These are phyloP conservation scores for Ctenosaura bakeri DNA, from an alignment of 2,797 vertebrate species.

Conservation along the genomic window DNA sequence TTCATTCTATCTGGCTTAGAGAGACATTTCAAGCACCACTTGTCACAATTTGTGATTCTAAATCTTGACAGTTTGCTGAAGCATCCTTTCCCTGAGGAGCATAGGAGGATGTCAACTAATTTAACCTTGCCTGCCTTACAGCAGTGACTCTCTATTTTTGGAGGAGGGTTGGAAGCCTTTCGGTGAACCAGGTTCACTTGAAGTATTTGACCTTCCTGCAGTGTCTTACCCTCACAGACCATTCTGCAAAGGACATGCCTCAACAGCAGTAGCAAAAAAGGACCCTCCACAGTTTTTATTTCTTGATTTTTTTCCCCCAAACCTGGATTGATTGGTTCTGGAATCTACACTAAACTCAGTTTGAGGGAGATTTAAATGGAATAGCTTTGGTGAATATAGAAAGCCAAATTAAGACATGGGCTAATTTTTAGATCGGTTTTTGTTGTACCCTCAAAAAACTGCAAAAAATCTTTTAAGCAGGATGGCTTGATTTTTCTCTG, in stretches of 20 bases:
- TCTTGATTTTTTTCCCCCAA: neutral
- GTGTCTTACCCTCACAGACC: neutral
- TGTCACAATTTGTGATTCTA: slow-evolving; percentile 46
- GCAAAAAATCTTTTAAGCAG: neutral
- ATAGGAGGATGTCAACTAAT: slow-evolving; percentile 32
- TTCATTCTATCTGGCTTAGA: slow-evolving; percentile 47
- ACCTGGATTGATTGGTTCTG: neutral
- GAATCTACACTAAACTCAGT: neutral
- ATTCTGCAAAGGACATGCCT: neutral
- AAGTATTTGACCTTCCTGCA: slow-evolving; percentile 11
- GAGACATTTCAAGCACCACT: slow-evolving; percentile 44
- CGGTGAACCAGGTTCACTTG: neutral
- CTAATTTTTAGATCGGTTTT: neutral
- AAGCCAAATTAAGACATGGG: neutral
- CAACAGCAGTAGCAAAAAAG: neutral
- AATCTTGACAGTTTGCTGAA: slow-evolving; percentile 50
- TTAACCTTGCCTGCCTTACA: slow-evolving; percentile 42
- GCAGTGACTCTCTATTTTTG: slow-evolving; percentile 29
- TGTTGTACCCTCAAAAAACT: neutral
- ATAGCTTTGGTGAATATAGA: neutral
- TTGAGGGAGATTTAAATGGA: neutral
- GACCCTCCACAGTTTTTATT: neutral
- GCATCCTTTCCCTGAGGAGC: slow-evolving; percentile 31
- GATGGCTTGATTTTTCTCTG: neutral
- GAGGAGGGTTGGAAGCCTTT: slow-evolving; percentile 20